Evolutionary conservation across 2,888 invertebrate genomes (phyloP), one percentile per base, ranked within the genome.

Genomic region (Archips crataeganus): DNA sequence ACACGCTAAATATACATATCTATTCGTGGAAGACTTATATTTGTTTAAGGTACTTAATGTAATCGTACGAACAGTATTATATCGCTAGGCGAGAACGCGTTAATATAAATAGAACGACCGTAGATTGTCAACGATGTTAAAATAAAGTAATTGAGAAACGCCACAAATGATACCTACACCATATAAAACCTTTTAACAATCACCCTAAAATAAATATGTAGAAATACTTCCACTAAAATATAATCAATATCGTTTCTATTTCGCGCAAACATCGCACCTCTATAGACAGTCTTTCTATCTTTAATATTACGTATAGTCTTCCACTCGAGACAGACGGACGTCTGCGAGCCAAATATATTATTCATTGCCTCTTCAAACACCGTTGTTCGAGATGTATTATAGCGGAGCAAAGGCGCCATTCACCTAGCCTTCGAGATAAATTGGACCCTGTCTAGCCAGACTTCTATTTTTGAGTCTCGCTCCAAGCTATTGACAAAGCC

Each of bases 301-400:
- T 66, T 57, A 69, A 47, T 63, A 42, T 54, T 63, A 23, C 23
- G 39, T 54, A 23, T 23, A 45, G 57, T 23, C 45, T 54, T 72
- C 73, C 73, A 73, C 73, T 73, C 68, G 73, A 73, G 73, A 69
- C 73, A 64, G 73, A 73, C 68, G 59, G 73, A 73, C 63, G 72
- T 45, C 67, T 72, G 62, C 72, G 45, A 63, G 63, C 49, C 73
- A 42, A 69, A 73, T 69, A 73, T 73, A 69, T 73, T 73, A 73
- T 73, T 73, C 73, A 69, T 42, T 63, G 63, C 68, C 73, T 73
- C 63, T 69, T 64, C 67, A 72, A 63, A 67, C 60, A 39, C 57
- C 45, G 51, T 65, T 57, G 57, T 59, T 68, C 68, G 57, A 57
- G 71, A 68, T 63, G 68, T 73, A 63, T 68, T 63, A 67, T 57